These are phyloP conservation scores for Acromyrmex heyeri DNA, from an alignment of 1,140 invertebrate genomes.

Conservation along the genomic window DNA sequence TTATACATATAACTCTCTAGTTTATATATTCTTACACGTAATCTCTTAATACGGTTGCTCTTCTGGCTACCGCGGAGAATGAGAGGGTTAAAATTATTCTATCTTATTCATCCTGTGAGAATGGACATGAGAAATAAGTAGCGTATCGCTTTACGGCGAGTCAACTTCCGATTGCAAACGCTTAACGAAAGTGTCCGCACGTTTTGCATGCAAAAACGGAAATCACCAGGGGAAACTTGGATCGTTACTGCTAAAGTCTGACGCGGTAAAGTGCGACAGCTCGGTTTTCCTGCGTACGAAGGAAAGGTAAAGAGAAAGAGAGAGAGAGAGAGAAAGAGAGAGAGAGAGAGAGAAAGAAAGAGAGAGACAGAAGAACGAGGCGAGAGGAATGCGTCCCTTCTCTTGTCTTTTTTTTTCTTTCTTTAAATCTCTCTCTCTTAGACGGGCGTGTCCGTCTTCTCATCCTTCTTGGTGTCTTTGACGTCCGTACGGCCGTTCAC, in stretches of 20 bases:
- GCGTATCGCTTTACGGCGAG: constrained; percentile 27
- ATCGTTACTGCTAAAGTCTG: constrained; percentile 28
- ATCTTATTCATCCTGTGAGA: constrained; percentile 28
- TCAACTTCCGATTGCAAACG: constrained; percentile 15
- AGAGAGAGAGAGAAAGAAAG: constrained; percentile 8
- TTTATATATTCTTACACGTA: constrained; percentile 34
- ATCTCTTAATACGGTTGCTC: constrained; percentile 3
- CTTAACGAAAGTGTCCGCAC: constrained; percentile 21
- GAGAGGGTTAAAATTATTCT: constrained; percentile 34
- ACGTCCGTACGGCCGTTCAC: constrained; percentile 84
- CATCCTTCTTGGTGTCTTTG: constrained; percentile 84
- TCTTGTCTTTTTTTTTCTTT: constrained; percentile 9
- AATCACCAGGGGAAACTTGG: constrained; percentile 40
- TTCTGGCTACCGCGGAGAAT: constrained; percentile 2
- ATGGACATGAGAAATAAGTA: constrained; percentile 19
- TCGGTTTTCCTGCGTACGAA: constrained; percentile 40
- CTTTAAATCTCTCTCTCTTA: constrained; percentile 70
- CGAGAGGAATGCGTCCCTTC: constrained; percentile 23
- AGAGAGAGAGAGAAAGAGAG: neutral
- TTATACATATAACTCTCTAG: constrained; percentile 41
- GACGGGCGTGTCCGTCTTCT: constrained; percentile 85
- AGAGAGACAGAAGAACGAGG: neutral
- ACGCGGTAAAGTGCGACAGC: constrained; percentile 32
- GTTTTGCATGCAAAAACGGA: constrained; percentile 1
- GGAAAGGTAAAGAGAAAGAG: neutral